These are phyloP conservation scores for Phrixothrix hirtus DNA, from an alignment of 2,888 invertebrate genomes.

Conservation along the genomic window DNA sequence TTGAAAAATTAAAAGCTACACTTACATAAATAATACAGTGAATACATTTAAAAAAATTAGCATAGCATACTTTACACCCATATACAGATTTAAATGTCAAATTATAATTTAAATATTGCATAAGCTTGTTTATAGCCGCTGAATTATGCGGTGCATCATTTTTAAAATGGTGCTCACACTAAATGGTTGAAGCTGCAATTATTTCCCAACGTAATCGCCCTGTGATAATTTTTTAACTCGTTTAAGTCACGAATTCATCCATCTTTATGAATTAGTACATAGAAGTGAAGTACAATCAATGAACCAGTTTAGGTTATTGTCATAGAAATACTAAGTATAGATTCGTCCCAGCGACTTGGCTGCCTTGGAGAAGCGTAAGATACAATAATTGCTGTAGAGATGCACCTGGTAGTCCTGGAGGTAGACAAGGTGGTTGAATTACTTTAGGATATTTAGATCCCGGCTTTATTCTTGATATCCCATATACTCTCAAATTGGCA, in stretches of 20 bases:
- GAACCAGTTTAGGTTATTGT: constrained; percentile 35
- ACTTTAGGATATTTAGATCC: constrained; percentile 70
- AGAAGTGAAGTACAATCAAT: constrained; percentile 35
- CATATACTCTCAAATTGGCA: constrained; percentile 56
- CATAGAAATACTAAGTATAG: constrained; percentile 25
- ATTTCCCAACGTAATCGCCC: no score
- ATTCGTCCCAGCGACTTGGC: constrained; percentile 56
- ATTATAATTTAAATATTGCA: no score
- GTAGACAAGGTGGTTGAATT: constrained; percentile 56
- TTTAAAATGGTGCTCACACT: no score
- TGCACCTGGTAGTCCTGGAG: constrained; percentile 59
- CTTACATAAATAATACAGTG: no score
- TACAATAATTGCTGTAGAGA: constrained; percentile 63
- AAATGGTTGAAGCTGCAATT: no score
- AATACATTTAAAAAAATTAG: no score
- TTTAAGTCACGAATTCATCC: constrained; percentile 81
- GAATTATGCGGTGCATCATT: no score
- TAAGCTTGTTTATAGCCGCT: no score
- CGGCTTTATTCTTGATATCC: constrained; percentile 71
- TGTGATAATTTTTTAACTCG: no score
- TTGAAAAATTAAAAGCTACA: no score
- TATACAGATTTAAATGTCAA: no score
- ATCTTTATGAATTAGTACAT: constrained; percentile 62
- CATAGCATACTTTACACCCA: no score
- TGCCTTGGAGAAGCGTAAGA: constrained; percentile 64